Evolutionary conservation across 2,113 vertebrate species (phyloP), one percentile per base, ranked within the genome.

Genomic region (Lagenorhynchus albirostris): DNA sequence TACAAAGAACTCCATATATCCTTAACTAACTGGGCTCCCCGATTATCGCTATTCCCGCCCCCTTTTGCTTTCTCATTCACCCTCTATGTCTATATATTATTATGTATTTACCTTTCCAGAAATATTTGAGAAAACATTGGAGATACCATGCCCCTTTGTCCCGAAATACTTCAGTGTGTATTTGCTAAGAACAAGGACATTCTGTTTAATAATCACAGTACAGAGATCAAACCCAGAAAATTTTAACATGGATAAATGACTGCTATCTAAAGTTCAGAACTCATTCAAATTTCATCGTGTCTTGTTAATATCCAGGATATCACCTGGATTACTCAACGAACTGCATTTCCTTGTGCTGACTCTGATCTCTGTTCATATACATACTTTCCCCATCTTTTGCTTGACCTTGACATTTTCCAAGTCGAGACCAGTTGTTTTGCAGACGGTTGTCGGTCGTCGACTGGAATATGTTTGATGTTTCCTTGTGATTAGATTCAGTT

Each of bases 21-120:
- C 23, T 65, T 82, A 20, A 25, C 25, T 14, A 38, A 25, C 25
- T 14, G 33, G 9, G 6, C 21, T 44, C 6, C n/a, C 47, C 67
- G 4, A 10, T 25, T 3, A 38, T 63, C 0, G 0, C 21, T 38
- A 6, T 60, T 33, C 8, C 47, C 8, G 2, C 21, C 29, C 53
- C 29, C 14, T 29, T 67, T 31, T 26, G 36, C 36, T 73, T 92
- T 58, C 9, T 15, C 58, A 18, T 38, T 79, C 7, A 6, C 7
- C 11, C 21, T n/a, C 31, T 47, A 3, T 38, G 23, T 95, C 23
- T 67, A 3, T 23, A 14, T 26, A 41, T 73, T 89, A 89, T 41
- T 21, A 38, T 7, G 23, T 81, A 62, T 92, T 73, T 87, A 71
- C 82, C n/a, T 65, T 92, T 87, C 74, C 94, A 81, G 82, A 80